A percentile compares a stretch with the other conserved stretches of the same genome.
phyloP scores from a whole-genome alignment of 1,140 invertebrate species.

The Neotoxoptera formosana region DNA sequence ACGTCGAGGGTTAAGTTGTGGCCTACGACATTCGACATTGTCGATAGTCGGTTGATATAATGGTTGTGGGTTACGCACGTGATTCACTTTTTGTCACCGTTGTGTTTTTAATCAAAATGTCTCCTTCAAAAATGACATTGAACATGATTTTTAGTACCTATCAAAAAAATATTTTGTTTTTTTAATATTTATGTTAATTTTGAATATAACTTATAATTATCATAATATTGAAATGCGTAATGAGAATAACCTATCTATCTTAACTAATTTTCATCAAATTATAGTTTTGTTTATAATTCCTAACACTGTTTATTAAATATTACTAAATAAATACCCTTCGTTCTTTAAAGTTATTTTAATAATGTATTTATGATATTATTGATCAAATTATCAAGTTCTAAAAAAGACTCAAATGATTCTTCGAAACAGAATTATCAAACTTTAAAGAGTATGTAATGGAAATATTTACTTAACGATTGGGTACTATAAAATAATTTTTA shows the following conservation, averaged over 20 bases:
- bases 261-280: background rate
- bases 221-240: background rate
- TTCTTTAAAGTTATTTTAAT: background rate
- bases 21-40: conserved; percentile 36
- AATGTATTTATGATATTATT: background rate
- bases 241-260: background rate
- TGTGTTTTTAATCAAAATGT: background rate
- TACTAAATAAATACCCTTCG: background rate
- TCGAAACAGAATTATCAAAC: background rate
- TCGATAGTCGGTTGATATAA: background rate
- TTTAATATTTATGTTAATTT: background rate
- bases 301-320: background rate
- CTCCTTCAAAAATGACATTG: conserved; percentile 35
- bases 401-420: background rate
- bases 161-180: background rate
- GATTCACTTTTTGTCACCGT: background rate
- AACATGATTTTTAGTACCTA: background rate
- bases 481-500: background rate
- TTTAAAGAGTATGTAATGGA: background rate
- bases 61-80: conserved; percentile 23
- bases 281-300: background rate
- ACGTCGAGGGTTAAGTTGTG: conserved; percentile 33
- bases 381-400: background rate
- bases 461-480: background rate
- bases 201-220: background rate